Conservation (phyloP, 2,113 vertebrate genomes). For the Colistium nudipinnis region DNA sequence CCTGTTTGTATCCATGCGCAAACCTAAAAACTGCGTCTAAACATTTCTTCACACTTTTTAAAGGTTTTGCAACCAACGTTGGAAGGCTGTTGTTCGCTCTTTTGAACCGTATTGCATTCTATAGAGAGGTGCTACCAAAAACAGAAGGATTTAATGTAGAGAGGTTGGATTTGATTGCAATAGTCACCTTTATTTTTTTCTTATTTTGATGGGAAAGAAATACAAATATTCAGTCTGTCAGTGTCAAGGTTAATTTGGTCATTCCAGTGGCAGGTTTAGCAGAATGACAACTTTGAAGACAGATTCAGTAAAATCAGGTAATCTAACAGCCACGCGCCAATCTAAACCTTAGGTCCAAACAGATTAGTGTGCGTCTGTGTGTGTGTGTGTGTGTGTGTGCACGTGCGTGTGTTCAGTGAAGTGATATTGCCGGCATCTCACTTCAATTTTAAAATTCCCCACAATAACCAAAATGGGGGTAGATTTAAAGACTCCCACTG, state of each 20-base stretch:
- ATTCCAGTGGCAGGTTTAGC: neutral
- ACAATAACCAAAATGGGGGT: neutral
- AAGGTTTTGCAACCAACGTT: no score
- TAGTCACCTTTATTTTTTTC: no score
- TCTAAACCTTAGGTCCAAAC: no score
- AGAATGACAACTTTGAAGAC: neutral
- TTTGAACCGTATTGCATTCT: neutral
- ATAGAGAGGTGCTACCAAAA: neutral
- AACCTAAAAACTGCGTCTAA: no score
- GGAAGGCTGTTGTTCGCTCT: neutral
- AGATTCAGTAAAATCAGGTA: neutral
- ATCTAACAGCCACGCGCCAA: no score
- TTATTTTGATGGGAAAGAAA: neutral
- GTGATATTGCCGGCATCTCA: neutral
- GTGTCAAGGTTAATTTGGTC: no score
- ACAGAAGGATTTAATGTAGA: neutral
- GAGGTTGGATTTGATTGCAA: neutral
- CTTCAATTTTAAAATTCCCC: conserved; percentile 11
- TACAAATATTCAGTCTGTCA: neutral
- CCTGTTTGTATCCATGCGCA: no score
- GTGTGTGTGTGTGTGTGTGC: neutral
- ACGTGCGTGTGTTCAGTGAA: neutral
- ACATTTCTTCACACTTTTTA: no score
- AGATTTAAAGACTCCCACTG: neutral
- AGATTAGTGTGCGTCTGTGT: neutral